Evolutionary conservation across 2,797 vertebrate species (phyloP).

Genomic region (Amphiprion clarkii): DNA sequence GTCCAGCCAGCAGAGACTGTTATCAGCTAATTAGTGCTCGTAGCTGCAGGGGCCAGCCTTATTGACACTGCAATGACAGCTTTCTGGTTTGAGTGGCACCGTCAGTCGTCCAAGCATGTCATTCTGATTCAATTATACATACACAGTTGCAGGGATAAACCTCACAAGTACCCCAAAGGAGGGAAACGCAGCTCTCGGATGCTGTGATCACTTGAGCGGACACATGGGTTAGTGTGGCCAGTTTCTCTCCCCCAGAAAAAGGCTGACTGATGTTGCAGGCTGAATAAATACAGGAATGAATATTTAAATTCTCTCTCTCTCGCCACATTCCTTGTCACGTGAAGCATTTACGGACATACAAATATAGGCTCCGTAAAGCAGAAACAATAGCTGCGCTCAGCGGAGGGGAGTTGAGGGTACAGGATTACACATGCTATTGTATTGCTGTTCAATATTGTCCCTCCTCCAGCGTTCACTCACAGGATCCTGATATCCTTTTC

Average conservation of each 20-base stretch:
- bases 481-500: slow-evolving; percentile 26
- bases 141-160: slow-evolving; percentile 33
- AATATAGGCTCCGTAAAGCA: slow-evolving; percentile 3
- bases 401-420: slow-evolving; percentile 1
- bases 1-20: slow-evolving; percentile 55
- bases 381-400: slow-evolving; percentile 43
- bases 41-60: slow-evolving; percentile 69
- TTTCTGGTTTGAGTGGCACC: slow-evolving; percentile 63
- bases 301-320: slow-evolving; percentile 8
- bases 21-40: slow-evolving; percentile 74
- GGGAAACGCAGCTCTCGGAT: slow-evolving; percentile 4
- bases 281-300: slow-evolving; percentile 10
- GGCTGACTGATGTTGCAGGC: slow-evolving; percentile 3
- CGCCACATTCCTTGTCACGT: not conserved
- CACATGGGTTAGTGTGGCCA: slow-evolving; percentile 36
- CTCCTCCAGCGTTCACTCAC: slow-evolving; percentile 44
- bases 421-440: slow-evolving; percentile 60
- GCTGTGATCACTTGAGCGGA: slow-evolving; percentile 16
- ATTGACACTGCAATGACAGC: slow-evolving; percentile 65
- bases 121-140: slow-evolving; percentile 63
- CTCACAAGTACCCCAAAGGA: slow-evolving; percentile 18
- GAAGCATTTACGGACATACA: slow-evolving; percentile 12
- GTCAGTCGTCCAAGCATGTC: slow-evolving; percentile 50
- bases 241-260: slow-evolving; percentile 5
- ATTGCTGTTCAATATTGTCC: slow-evolving; percentile 35